Percentiles rank a stretch among this genome's conserved stretches.
phyloP scores from a whole-genome alignment of 2,888 invertebrate species.

The Harpalus rubripes region DNA sequence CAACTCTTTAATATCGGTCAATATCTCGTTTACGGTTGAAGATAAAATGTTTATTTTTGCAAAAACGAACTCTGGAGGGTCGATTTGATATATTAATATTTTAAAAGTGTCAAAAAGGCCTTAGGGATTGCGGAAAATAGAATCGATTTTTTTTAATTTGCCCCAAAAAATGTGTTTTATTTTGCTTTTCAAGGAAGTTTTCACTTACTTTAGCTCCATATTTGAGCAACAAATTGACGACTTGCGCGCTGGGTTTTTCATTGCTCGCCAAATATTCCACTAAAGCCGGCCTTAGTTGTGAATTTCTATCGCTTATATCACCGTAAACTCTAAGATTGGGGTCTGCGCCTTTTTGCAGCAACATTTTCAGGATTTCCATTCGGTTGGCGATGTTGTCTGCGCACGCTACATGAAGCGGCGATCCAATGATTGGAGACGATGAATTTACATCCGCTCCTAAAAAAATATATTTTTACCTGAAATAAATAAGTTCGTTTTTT shows the following conservation, averaged over 20 bases:
- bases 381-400: conserved; percentile 88
- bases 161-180: no score
- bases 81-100: no score
- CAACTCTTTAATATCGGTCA: no score
- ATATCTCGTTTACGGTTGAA: no score
- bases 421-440: conserved; percentile 89
- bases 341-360: conserved; percentile 86
- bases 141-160: no score
- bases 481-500: no score
- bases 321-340: conserved; percentile 87
- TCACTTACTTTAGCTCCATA: conserved; percentile 86
- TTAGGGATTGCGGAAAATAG: no score
- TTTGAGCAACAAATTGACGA: conserved; percentile 85
- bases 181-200: no score
- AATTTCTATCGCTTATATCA: conserved; percentile 84
- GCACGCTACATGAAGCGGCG: conserved; percentile 90
- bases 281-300: conserved; percentile 86
- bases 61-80: no score
- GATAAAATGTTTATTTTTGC: no score
- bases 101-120: no score
- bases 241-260: conserved; percentile 82
- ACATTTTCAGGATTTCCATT: conserved; percentile 79
- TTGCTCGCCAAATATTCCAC: conserved; percentile 91
- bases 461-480: no score
- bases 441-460: conserved; percentile 86